Percentiles rank a stretch among this genome's conserved stretches.
Conservation (phyloP, 2,113 vertebrate genomes). For the Lagopus leucura region DNA sequence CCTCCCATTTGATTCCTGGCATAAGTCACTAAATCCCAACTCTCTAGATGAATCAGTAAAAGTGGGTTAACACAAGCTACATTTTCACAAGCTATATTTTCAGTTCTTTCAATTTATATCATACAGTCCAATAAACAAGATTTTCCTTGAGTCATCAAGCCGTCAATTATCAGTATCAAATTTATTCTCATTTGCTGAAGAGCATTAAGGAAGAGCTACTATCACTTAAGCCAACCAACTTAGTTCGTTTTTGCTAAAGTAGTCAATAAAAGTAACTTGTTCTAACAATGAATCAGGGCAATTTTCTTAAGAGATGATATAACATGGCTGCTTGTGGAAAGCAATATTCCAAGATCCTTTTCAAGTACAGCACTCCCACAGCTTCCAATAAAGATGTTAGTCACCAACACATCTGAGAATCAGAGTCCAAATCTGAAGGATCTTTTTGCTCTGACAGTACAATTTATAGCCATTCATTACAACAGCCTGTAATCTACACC, state of each 20-base stretch:
- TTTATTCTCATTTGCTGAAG: constrained; percentile 15
- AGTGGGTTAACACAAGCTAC: constrained; percentile 60
- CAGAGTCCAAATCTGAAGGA: neutral
- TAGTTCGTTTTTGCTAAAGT: neutral
- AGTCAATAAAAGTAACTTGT: neutral
- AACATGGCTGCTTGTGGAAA: neutral
- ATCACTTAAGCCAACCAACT: constrained; percentile 1
- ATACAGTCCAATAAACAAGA: constrained; percentile 33
- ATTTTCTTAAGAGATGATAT: neutral
- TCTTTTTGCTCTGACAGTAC: neutral
- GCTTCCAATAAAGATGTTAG: neutral
- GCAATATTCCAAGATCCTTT: neutral
- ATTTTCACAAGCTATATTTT: neutral
- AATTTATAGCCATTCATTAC: neutral
- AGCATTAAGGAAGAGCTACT: neutral
- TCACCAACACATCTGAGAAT: neutral
- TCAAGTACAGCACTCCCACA: neutral
- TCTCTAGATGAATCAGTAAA: constrained; percentile 68
- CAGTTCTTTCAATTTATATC: constrained; percentile 54
- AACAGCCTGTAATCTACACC: neutral
- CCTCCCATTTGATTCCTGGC: constrained; percentile 53
- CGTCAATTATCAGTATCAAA: constrained; percentile 41
- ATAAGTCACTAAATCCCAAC: constrained; percentile 60
- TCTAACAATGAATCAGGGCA: neutral
- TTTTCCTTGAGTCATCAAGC: constrained; percentile 61